Conservation (phyloP, 2,113 vertebrate genomes). For the Pandion haliaetus region DNA sequence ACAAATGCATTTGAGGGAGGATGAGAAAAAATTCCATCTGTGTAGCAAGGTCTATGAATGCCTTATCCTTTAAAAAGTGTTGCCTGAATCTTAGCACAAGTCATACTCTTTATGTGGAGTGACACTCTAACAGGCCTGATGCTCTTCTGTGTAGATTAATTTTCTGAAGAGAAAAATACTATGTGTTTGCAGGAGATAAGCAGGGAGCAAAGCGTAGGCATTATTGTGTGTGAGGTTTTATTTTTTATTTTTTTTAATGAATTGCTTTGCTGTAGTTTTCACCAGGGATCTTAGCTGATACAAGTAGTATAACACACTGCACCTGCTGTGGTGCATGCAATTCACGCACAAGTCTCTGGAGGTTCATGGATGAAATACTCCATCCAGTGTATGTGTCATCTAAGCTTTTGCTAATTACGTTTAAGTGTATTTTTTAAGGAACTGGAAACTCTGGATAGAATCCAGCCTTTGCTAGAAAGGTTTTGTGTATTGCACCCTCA, state of each 20-base stretch:
- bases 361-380: slow-evolving; percentile 14
- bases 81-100: background rate
- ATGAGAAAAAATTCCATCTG: background rate
- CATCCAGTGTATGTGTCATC: background rate
- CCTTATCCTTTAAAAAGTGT: background rate
- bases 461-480: background rate
- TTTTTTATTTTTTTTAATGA: background rate
- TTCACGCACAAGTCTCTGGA: slow-evolving; percentile 23
- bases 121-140: background rate
- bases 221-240: background rate
- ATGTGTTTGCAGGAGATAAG: background rate
- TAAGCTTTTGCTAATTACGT: slow-evolving; percentile 43
- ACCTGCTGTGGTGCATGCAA: slow-evolving; percentile 8
- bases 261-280: slow-evolving; percentile 26
- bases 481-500: background rate
- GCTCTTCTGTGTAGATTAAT: slow-evolving; percentile 2
- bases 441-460: background rate
- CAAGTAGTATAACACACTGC: background rate
- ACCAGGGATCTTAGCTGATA: slow-evolving; percentile 16
- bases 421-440: slow-evolving; percentile 41
- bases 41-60: background rate
- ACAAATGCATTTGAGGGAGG: background rate
- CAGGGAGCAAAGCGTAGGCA: background rate
- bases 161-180: slow-evolving; percentile 17
- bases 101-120: background rate